Evolutionary conservation across 2,797 vertebrate genomes (phyloP).

Genomic region (Enoplosus armatus): DNA sequence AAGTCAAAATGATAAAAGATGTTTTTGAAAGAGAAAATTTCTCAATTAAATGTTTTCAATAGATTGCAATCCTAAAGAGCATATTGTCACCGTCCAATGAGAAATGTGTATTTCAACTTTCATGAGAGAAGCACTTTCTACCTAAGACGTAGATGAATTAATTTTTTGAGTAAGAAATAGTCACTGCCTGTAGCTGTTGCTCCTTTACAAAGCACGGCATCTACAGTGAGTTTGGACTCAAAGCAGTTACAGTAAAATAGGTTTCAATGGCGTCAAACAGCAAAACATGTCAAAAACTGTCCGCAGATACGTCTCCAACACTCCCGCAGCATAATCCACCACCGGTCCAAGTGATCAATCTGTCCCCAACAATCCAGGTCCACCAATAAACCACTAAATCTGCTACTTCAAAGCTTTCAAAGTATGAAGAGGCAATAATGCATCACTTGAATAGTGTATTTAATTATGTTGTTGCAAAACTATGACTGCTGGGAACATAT

Average conservation of each 20-base stretch:
- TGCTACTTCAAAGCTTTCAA: background rate
- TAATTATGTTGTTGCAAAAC: background rate
- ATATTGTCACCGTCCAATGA: background rate
- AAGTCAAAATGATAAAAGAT: background rate
- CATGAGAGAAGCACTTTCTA: background rate
- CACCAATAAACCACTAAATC: background rate
- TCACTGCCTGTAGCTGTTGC: background rate
- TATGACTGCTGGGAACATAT: background rate
- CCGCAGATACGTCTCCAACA: background rate
- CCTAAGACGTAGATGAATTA: background rate
- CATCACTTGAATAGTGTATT: background rate
- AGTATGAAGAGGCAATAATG: background rate
- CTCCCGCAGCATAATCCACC: conserved; percentile 4
- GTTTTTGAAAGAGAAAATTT: background rate
- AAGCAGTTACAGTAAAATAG: too few species aligned
- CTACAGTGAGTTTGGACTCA: background rate
- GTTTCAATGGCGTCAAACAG: background rate
- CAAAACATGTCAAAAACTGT: conserved; percentile 19
- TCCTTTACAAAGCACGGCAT: background rate
- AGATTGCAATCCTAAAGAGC: background rate
- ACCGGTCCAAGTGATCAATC: background rate
- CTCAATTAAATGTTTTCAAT: background rate
- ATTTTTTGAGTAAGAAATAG: too few species aligned
- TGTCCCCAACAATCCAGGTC: background rate
- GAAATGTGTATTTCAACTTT: background rate